Conservation (phyloP, 2,797 vertebrate species). For the Argyrosomus regius region DNA sequence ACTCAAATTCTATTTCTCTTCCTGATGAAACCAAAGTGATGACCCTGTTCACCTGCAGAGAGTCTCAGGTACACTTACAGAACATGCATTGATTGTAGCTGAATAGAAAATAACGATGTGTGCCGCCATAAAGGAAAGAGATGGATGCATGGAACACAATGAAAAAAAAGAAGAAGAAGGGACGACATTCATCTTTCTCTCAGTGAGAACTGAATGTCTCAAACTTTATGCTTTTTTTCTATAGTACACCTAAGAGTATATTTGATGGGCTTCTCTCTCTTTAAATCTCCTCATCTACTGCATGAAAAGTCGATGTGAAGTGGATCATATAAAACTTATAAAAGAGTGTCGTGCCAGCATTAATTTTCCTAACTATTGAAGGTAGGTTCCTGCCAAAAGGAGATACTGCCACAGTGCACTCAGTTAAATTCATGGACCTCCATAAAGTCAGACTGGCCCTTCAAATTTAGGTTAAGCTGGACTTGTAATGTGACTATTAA, state of each 20-base stretch:
- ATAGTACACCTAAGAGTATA: not conserved
- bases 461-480: not conserved
- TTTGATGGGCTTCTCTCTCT: not conserved
- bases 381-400: not conserved
- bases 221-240: not conserved
- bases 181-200: not conserved
- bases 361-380: not conserved
- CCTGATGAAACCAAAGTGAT: not conserved
- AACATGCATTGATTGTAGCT: not conserved
- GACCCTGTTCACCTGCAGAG: slow-evolving; percentile 6
- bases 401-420: not conserved
- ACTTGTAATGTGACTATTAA: not conserved
- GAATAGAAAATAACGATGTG: slow-evolving; percentile 12
- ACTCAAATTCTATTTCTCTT: slow-evolving; percentile 11
- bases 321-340: not conserved
- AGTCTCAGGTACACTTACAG: not conserved
- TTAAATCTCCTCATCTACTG: not conserved
- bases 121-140: not conserved
- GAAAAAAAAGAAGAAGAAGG: not conserved
- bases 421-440: not conserved
- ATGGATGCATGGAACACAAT: not conserved
- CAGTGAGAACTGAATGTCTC: not conserved
- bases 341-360: not conserved
- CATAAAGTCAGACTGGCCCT: not conserved
- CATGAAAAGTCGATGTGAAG: not conserved